Conservation (phyloP, 2,113 vertebrate genomes). For the Chionomys nivalis region DNA sequence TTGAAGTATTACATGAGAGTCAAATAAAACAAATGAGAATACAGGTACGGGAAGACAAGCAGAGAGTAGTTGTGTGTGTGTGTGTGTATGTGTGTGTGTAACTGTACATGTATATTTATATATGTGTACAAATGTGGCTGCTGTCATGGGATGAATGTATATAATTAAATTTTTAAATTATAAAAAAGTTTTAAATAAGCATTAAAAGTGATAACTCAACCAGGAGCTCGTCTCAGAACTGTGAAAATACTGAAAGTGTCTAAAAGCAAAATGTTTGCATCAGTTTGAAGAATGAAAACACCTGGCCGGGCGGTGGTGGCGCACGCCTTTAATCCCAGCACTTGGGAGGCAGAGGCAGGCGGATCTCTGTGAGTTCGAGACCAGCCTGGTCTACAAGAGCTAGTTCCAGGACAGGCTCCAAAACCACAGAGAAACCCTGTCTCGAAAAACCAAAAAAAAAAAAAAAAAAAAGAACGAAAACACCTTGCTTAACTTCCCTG, state of each 20-base stretch:
- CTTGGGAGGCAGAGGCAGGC: too few species aligned
- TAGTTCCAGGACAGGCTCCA: too few species aligned
- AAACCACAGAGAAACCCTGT: too few species aligned
- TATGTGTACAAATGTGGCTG: background rate
- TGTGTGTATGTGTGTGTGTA: background rate
- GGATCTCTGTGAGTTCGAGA: too few species aligned
- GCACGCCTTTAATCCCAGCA: too few species aligned
- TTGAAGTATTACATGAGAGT: conserved; percentile 63
- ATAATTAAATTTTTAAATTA: conserved; percentile 55
- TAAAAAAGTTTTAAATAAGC: conserved; percentile 54
- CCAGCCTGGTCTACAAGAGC: too few species aligned
- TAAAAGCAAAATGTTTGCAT: background rate
- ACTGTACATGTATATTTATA: background rate
- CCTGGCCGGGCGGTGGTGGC: too few species aligned
- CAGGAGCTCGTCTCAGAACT: conserved; percentile 50
- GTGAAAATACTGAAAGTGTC: background rate
- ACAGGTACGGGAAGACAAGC: conserved; percentile 62
- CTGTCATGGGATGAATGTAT: conserved; percentile 20
- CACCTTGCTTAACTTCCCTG: background rate
- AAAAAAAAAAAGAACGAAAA: conserved; percentile 58
- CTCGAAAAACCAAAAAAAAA: too few species aligned
- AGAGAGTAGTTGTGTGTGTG: background rate
- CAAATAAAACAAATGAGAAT: conserved; percentile 62
- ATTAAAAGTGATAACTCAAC: conserved; percentile 65
- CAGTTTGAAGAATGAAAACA: conserved; percentile 33